Evolutionary conservation across 2,797 vertebrate genomes (phyloP).

Genomic region (Pipistrellus nathusii): DNA sequence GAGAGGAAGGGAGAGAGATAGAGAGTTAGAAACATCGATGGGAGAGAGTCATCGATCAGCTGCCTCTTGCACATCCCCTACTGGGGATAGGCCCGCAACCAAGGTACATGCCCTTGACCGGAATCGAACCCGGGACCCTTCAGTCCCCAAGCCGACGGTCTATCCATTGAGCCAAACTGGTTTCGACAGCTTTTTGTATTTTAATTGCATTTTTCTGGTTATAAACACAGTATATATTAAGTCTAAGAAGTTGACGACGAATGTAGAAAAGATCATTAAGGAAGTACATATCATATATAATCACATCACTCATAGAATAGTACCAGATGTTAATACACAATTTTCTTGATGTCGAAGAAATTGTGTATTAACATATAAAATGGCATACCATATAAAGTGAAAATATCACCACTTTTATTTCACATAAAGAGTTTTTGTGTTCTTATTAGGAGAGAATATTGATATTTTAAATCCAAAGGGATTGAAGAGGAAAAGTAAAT

Average conservation of each 20-base stretch:
- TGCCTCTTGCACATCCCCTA: no score
- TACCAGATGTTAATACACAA: background rate
- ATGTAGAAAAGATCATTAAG: slow-evolving; percentile 12
- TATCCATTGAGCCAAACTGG: no score
- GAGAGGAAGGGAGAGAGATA: no score
- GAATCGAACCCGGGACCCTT: no score
- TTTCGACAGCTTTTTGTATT: slow-evolving; percentile 18
- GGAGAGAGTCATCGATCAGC: no score
- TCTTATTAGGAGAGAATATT: slow-evolving; percentile 40
- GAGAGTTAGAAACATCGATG: no score
- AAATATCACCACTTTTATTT: background rate
- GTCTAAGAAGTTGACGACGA: slow-evolving; percentile 12
- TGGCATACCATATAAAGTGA: background rate
- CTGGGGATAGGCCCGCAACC: no score
- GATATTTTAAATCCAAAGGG: slow-evolving; percentile 46
- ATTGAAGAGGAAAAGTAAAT: slow-evolving; percentile 46
- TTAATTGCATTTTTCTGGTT: slow-evolving; percentile 56
- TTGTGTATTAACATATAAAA: slow-evolving; percentile 12
- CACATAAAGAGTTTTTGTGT: slow-evolving; percentile 16
- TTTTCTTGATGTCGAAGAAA: slow-evolving; percentile 32
- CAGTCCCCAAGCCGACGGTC: no score
- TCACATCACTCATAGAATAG: background rate
- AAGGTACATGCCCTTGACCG: no score
- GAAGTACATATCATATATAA: slow-evolving; percentile 23
- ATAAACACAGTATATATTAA: slow-evolving; percentile 28